Base-by-base conservation (phyloP, 2,797 vertebrate genomes). In the Diplodus puntazzo region DNA sequence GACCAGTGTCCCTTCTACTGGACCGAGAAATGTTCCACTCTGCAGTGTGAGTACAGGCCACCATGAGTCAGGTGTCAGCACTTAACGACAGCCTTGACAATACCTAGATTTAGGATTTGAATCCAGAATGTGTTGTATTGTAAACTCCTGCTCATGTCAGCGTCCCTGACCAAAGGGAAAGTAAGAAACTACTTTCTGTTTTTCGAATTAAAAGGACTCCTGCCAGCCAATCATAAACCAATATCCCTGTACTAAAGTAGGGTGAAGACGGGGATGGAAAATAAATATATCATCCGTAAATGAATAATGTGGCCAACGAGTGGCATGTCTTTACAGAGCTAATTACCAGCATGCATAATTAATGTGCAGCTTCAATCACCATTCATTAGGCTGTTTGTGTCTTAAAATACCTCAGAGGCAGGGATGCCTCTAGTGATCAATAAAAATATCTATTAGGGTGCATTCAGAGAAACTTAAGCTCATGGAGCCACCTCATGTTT, bases 21-120 rank as follows among this genome's bases (percentile, higher is more conserved):
- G 21, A 81, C 16, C 45, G 12, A 17, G 23, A 42, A 21, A 42
- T 81, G 66, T 87, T 80, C 65, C 73, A 83, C 20, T 57, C 49
- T 43, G 34, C 20, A 23, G 55, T 46, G 11, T 59, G 21, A 45
- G 23, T 48, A n/a, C n/a, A 17, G 49, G 25, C 21, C 17, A 14
- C 5, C 1, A 46, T 13, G 50, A 55, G 50, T 62, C 50, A 20
- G 49, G 58, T 59, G 30, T 58, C 18, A 10, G 11, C n/a, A 30
- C 58, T 42, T 20, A 21, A 67, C 46, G 34, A 43, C 34, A 69
- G 27, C 11, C 10, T 13, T 63, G 59, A 69, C 13, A 45, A 27
- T 25, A 20, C 18, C 30, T 7, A 20, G 52, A 46, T 57, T 2
- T 6, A 3, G 11, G 20, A n/a, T 21, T 43, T 39, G 3, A 42